A percentile compares a stretch with the other conserved stretches of the same genome.
These are phyloP conservation scores for Polyommatus icarus DNA, from an alignment of 2,888 invertebrate species.

Conservation along the genomic window DNA sequence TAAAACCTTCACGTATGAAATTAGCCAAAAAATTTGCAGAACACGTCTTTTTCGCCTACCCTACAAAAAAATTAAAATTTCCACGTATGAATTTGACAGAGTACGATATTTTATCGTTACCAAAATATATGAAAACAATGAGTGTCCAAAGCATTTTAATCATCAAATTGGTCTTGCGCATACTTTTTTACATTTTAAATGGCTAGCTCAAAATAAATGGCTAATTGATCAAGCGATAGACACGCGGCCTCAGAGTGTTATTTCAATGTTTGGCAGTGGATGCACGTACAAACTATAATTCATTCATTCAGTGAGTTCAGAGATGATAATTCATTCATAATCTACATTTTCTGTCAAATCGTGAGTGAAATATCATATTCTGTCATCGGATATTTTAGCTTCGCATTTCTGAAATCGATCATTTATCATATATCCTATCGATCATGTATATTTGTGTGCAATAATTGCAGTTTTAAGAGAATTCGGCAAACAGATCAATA, in stretches of 20 bases:
- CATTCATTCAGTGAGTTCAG: neutral
- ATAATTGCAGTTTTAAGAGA: neutral
- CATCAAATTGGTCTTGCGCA: no score
- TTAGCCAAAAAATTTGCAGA: no score
- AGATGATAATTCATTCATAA: neutral
- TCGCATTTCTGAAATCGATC: neutral
- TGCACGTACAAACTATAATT: neutral
- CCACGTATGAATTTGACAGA: no score
- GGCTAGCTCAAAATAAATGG: neutral
- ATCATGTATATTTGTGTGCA: neutral
- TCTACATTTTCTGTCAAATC: constrained; percentile 16
- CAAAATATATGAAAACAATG: no score
- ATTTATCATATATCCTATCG: neutral
- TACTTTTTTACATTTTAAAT: neutral
- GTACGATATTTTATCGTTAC: no score
- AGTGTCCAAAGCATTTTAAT: no score
- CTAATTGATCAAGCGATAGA: neutral
- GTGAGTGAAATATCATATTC: neutral
- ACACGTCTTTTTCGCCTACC: no score
- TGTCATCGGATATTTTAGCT: neutral
- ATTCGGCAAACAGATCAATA: neutral
- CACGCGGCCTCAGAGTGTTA: neutral
- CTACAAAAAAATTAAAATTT: no score
- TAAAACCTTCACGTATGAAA: no score
- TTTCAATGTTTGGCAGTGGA: neutral